Base-by-base conservation (phyloP, 2,797 vertebrate genomes). In the Bovichtus diacanthus region DNA sequence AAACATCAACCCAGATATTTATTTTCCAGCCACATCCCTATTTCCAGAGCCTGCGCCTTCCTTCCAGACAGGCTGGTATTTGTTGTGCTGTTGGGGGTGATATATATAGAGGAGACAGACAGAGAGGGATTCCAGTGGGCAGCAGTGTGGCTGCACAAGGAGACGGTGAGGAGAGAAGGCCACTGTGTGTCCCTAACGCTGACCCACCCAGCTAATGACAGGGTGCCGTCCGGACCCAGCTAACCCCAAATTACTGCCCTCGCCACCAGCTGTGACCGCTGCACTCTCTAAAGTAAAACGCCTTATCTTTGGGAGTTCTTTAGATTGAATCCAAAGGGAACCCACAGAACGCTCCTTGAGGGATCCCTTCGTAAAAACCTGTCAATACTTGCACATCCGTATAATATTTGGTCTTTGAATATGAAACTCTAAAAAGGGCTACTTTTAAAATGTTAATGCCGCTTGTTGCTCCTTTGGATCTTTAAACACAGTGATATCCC, bases 121-220 rank as follows among this genome's bases (percentile, higher is more conserved):
- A 78, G 88, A 78, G 88, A 88, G 83, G 83, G 88, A 94, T 94
- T 93, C 91, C 93, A 93, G 93, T 77, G 88, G 90, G 76, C 86
- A 90, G 84, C 76, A 69, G 69, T 92, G 92, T 84, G 93, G 94
- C 89, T 75, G 82, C 58, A 54, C 78, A 44, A 80, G 83, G 82
- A 91, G 91, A 91, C 86, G 70, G 72, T 47, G 80, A 86, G 86
- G 80, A 92, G 88, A 92, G 87, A 92, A 81, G 88, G 90, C 86
- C 79, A 69, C 86, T 90, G 88, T 94, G 92, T 94, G 91, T 89
- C 85, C 87, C 83, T 83, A 72, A 85, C 87, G 53, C 88, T 90
- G 92, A 92, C 90, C 92, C 90, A 75, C 92, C 91, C 92, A 90
- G 86, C 88, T 95, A 95, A 95, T 95, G 92, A 95, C 87, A 94